These are phyloP conservation scores for Butorides virescens DNA, from an alignment of 2,113 vertebrate species.

Conservation along the genomic window DNA sequence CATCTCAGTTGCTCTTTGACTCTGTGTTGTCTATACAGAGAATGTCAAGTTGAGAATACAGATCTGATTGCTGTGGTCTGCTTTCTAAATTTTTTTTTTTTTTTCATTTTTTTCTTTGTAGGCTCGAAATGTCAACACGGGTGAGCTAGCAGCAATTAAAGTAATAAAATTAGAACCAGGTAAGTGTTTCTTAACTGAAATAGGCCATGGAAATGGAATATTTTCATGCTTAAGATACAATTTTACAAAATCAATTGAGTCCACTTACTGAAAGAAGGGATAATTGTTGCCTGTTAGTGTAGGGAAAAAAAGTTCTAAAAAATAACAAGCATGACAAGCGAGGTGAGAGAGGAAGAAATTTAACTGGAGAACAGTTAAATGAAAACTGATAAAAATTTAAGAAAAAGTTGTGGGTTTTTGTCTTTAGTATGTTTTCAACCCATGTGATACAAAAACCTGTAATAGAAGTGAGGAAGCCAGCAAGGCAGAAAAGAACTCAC, in stretches of 20 bases:
- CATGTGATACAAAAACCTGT: neutral
- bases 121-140: slow-evolving; percentile 92
- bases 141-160: slow-evolving; percentile 96
- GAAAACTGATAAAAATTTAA: neutral
- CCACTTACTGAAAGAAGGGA: neutral
- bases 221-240: neutral
- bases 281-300: neutral
- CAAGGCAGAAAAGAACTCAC: neutral
- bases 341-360: neutral
- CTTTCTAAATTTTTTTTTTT: neutral
- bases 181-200: slow-evolving; percentile 69
- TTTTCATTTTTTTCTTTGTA: slow-evolving; percentile 37
- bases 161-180: slow-evolving; percentile 98
- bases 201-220: neutral
- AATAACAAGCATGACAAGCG: neutral
- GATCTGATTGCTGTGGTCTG: neutral
- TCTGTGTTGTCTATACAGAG: neutral
- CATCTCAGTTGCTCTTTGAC: neutral
- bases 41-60: neutral
- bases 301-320: neutral
- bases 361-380: neutral
- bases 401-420: neutral
- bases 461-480: neutral
- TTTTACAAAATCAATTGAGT: neutral
- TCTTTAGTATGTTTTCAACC: neutral